These are phyloP conservation scores for Mionectes macconnelli DNA, from an alignment of 2,113 vertebrate genomes.

Conservation along the genomic window DNA sequence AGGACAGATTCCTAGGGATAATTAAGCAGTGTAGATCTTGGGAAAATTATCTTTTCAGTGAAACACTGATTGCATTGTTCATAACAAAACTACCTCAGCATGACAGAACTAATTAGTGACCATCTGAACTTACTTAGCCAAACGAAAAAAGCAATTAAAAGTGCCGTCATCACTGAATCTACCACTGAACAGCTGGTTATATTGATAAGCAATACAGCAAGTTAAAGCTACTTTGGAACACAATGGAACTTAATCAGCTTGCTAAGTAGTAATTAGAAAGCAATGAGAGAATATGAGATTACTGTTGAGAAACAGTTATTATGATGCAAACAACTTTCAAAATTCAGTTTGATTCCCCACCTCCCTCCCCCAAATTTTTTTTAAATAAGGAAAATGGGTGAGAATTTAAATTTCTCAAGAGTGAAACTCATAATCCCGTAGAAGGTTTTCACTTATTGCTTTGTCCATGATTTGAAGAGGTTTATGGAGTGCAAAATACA, in stretches of 20 bases:
- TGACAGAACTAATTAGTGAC: slow-evolving; percentile 93
- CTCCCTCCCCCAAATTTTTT: not conserved
- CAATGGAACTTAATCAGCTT: slow-evolving; percentile 79
- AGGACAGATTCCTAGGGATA: slow-evolving; percentile 71
- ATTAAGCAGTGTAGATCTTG: slow-evolving; percentile 75
- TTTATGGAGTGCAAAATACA: not conserved
- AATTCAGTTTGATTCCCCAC: slow-evolving; percentile 12
- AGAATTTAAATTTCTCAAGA: not conserved
- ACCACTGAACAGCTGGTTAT: slow-evolving; percentile 81
- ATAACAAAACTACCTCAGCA: slow-evolving; percentile 78
- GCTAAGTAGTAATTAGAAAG: slow-evolving; percentile 81
- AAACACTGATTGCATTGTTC: slow-evolving; percentile 81
- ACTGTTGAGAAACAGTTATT: slow-evolving; percentile 65
- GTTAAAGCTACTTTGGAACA: slow-evolving; percentile 80
- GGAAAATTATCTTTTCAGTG: slow-evolving; percentile 77
- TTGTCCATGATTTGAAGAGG: not conserved
- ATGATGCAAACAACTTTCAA: slow-evolving; percentile 70
- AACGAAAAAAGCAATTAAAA: slow-evolving; percentile 87
- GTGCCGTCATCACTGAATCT: slow-evolving; percentile 78
- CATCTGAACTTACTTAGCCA: slow-evolving; percentile 89
- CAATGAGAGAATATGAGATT: slow-evolving; percentile 71
- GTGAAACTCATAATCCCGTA: not conserved
- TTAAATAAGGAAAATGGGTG: not conserved
- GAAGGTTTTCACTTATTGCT: not conserved
- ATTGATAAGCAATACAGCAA: slow-evolving; percentile 85